Conservation (phyloP, 2,888 invertebrate species). For the Elysia crispata region DNA sequence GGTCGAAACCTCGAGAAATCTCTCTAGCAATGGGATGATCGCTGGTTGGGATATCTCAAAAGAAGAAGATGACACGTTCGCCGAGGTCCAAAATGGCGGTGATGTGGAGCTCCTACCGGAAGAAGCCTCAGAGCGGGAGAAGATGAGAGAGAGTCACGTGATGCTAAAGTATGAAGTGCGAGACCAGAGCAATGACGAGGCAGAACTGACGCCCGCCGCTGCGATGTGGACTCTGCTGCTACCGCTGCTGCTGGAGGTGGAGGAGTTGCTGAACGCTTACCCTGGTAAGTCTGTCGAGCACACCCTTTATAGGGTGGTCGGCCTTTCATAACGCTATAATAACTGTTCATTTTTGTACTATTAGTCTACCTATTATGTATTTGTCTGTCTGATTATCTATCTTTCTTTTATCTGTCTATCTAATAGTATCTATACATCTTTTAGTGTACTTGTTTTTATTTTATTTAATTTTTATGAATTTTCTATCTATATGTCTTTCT, state of each 20-base stretch:
- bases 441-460: no score
- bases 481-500: no score
- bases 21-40: neutral
- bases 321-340: no score
- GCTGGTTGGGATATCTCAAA: no score
- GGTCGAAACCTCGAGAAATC: no score
- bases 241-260: conserved; percentile 71
- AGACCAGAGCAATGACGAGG: conserved; percentile 59
- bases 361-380: no score
- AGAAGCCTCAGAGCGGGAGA: neutral
- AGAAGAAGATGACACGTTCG: neutral
- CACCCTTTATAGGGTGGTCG: no score
- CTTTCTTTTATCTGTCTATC: no score
- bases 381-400: no score
- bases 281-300: conserved; percentile 62
- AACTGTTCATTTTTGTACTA: no score
- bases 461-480: no score
- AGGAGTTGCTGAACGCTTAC: conserved; percentile 67
- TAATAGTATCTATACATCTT: no score
- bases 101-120: neutral
- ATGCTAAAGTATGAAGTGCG: conserved; percentile 55
- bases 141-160: neutral
- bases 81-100: neutral
- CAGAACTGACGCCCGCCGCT: conserved; percentile 58
- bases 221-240: conserved; percentile 72